These are phyloP conservation scores for Lanius collurio DNA, from an alignment of 2,113 vertebrate genomes.

Conservation along the genomic window DNA sequence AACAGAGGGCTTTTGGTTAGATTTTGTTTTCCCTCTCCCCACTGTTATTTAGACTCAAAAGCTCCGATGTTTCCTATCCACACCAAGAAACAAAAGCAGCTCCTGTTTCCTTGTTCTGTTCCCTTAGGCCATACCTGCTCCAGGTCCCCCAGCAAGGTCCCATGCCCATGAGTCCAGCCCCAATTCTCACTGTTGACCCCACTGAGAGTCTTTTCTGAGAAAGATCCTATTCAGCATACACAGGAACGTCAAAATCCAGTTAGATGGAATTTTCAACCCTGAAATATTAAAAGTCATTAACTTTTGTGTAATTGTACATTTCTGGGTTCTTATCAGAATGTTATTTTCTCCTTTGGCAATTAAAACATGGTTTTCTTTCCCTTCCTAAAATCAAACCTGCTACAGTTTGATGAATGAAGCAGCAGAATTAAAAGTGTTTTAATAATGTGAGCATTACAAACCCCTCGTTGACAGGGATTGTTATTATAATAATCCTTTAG, in stretches of 20 bases:
- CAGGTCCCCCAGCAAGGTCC: not conserved
- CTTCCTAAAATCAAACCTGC: conserved; percentile 51
- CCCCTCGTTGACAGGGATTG: conserved; percentile 44
- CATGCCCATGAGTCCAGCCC: rapidly evolving
- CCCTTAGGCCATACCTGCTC: not conserved
- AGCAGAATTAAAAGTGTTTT: conserved; percentile 61
- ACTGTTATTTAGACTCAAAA: not conserved
- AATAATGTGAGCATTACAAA: not conserved
- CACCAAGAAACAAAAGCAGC: not conserved
- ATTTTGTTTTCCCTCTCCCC: conserved; percentile 41
- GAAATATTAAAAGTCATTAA: not conserved
- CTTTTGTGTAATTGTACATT: not conserved
- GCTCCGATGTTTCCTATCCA: conserved; percentile 11
- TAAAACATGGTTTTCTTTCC: conserved; percentile 34
- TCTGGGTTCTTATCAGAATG: not conserved
- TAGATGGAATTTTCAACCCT: not conserved
- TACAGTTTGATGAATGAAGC: conserved; percentile 59
- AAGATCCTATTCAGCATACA: not conserved
- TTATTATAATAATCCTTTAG: not conserved
- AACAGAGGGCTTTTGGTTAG: conserved; percentile 51
- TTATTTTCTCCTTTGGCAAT: conserved; percentile 8
- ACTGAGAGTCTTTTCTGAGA: not conserved
- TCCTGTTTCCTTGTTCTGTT: not conserved
- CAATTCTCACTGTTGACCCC: rapidly evolving
- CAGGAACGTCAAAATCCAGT: not conserved